phyloP scores from a whole-genome alignment of 2,888 invertebrate species.

The Cryptocephalus primarius region DNA sequence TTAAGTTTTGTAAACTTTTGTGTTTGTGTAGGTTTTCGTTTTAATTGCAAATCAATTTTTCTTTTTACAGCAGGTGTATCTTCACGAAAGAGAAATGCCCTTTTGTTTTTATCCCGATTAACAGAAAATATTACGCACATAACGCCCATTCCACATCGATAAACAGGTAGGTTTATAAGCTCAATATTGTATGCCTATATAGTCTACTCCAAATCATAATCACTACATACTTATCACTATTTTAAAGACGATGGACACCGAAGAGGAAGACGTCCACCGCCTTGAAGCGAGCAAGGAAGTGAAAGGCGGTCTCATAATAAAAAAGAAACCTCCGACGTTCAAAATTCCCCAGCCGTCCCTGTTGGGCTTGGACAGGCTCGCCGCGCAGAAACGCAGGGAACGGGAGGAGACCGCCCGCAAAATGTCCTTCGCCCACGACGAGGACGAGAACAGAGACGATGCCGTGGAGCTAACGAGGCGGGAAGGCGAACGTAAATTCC shows the following conservation, averaged over 20 bases:
- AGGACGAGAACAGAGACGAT: constrained; percentile 37
- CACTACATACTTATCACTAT: not conserved
- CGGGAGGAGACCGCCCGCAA: constrained; percentile 50
- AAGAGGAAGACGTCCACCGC: constrained; percentile 53
- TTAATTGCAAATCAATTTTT: no score
- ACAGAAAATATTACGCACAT: no score
- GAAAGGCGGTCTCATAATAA: constrained; percentile 60
- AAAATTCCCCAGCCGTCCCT: constrained; percentile 68
- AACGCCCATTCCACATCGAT: no score
- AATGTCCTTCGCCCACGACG: constrained; percentile 49
- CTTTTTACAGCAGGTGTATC: no score
- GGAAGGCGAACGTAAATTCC: constrained; percentile 51
- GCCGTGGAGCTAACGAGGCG: constrained; percentile 30
- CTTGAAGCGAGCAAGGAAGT: constrained; percentile 56
- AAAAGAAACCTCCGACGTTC: constrained; percentile 56
- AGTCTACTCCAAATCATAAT: no score
- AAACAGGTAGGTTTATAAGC: no score
- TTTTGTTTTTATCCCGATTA: no score
- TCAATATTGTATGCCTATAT: no score
- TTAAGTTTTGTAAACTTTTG: no score
- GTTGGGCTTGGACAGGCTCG: constrained; percentile 75
- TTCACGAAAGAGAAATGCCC: no score
- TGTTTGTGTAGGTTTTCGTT: no score
- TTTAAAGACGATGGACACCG: constrained; percentile 6
- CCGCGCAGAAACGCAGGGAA: constrained; percentile 59